Percentiles rank a stretch among this genome's conserved stretches.
Evolutionary conservation across 2,797 vertebrate genomes (phyloP).

Genomic region (Carcharodon carcharias): DNA sequence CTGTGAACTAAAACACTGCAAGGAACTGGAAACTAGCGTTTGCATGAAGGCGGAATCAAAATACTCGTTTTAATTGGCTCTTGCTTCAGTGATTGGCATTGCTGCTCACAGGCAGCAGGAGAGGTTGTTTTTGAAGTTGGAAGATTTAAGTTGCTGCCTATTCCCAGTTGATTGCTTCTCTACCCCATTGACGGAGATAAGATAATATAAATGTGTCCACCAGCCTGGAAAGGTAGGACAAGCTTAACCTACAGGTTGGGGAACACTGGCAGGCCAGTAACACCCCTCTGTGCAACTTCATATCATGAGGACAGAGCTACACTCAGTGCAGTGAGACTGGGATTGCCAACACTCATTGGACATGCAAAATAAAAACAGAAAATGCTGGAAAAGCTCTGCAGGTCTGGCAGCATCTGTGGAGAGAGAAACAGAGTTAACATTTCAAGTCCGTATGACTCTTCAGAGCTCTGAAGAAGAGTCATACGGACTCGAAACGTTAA

Average conservation of each 20-base stretch:
- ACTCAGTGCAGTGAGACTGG: too few relatives aligned
- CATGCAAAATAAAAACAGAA: too few relatives aligned
- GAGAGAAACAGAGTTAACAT: too few relatives aligned
- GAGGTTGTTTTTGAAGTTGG: not conserved
- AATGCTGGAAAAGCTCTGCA: too few relatives aligned
- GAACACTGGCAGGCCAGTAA: not conserved
- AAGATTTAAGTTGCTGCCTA: not conserved
- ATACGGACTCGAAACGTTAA: too few relatives aligned
- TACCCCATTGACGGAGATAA: not conserved
- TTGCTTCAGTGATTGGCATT: not conserved
- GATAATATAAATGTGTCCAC: not conserved
- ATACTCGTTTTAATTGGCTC: constrained; percentile 1
- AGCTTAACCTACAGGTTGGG: too few relatives aligned
- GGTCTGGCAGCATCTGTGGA: too few relatives aligned
- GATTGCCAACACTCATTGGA: not conserved
- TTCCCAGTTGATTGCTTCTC: not conserved
- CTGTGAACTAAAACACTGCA: not conserved
- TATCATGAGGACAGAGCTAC: not conserved
- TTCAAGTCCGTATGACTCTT: too few relatives aligned
- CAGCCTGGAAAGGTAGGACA: not conserved
- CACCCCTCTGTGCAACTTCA: not conserved
- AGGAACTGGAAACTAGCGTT: not conserved
- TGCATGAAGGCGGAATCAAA: not conserved
- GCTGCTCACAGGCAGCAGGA: not conserved
- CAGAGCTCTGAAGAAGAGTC: too few relatives aligned